Evolutionary conservation across 2,113 vertebrate genomes (phyloP), one percentile per base, ranked within the genome.

Genomic region (Crypturellus undulatus): DNA sequence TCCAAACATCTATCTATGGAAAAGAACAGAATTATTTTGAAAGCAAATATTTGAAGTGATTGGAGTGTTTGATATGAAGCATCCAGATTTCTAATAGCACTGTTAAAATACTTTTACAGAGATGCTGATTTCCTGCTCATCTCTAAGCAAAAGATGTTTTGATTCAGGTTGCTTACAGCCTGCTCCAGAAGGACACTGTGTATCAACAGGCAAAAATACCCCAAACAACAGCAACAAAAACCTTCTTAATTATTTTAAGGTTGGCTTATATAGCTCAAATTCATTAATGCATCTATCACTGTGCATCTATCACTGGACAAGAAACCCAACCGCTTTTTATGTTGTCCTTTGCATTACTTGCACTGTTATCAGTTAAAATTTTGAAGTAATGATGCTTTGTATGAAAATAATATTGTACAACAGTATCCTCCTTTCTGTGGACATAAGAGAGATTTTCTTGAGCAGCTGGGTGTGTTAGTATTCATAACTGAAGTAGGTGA

Each of bases 51-150:
- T 87, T 85, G 7, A 70, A 73, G 92, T 79, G 60, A 40, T 32
- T 14, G 3, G 18, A 65, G 21, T 84, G 65, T 90, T 89, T 76
- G 40, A 65, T 93, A 21, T 70, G 70, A 68, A 45, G n/a, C 45
- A 90, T 77, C 26, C 59, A 86, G 49, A 36, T 10, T 82, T 87
- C 90, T 89, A 79, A 71, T 89, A 87, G 43, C 36, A 63, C 40
- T 40, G 62, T 69, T 79, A 93, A 89, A 93, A 85, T 93, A 92
- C 54, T 91, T 89, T 89, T 69, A 69, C 73, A 79, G 63, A 45
- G 40, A 28, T 87, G 28, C 59, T 89, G 38, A 89, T 91, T 93
- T 94, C 25, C 38, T 80, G 11, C 60, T 88, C 47, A 81, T 88
- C 72, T 87, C 78, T 62, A 78, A 90, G 49, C 51, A 68, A 70